Conservation (phyloP, 2,113 vertebrate species). For the Aldabrachelys gigantea region DNA sequence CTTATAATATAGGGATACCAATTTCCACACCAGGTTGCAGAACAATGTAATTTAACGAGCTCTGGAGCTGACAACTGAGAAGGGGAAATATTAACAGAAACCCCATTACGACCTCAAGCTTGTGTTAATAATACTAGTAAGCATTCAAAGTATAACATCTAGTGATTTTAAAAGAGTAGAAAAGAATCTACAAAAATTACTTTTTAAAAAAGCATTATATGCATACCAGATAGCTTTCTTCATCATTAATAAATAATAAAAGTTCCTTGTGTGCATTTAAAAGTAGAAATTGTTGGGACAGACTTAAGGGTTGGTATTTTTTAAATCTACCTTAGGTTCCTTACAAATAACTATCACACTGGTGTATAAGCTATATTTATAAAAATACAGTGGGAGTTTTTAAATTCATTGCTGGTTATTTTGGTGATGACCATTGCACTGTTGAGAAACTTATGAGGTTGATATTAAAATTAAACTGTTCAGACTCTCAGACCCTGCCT, state of each 20-base stretch:
- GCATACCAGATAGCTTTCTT: not conserved
- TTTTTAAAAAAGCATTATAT: not conserved
- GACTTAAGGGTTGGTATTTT: not conserved
- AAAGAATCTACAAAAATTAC: not conserved
- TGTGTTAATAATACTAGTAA: not conserved
- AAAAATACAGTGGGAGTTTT: rapidly evolving
- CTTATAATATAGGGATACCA: not conserved
- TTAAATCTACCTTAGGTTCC: not conserved
- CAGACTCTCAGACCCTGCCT: not conserved
- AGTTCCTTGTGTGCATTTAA: not conserved
- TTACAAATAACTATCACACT: not conserved
- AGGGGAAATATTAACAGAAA: too few relatives aligned
- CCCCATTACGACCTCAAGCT: too few relatives aligned
- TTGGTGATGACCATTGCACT: not conserved
- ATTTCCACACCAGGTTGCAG: not conserved
- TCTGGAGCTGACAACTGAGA: too few relatives aligned
- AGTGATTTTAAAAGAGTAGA: not conserved
- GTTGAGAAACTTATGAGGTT: not conserved
- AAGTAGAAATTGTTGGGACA: not conserved
- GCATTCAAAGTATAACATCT: not conserved
- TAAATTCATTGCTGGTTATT: not conserved
- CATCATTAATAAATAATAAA: not conserved
- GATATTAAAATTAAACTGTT: not conserved
- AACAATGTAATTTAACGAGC: not conserved
- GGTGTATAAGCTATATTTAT: not conserved